phyloP scores from a whole-genome alignment of 2,797 vertebrate species.

The Hephaestus fuliginosus region DNA sequence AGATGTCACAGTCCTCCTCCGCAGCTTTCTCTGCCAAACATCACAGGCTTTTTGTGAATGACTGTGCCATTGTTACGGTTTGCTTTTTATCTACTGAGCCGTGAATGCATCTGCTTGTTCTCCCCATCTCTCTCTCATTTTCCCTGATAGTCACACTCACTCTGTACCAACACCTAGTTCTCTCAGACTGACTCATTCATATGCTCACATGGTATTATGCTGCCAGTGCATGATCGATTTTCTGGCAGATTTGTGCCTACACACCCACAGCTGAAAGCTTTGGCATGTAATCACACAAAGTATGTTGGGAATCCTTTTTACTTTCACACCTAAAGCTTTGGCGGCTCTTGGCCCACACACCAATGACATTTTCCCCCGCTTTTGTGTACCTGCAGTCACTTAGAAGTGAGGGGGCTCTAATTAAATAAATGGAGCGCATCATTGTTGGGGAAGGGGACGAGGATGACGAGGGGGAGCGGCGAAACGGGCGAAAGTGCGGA shows the following conservation, averaged over 20 bases:
- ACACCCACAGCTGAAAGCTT: conserved; percentile 44
- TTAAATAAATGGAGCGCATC: conserved; percentile 75
- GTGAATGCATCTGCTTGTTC: conserved; percentile 65
- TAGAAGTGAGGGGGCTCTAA: conserved; percentile 71
- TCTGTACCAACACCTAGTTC: conserved; percentile 60
- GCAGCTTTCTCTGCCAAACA: conserved; percentile 64
- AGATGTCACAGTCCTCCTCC: conserved; percentile 65
- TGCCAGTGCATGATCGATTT: conserved; percentile 63
- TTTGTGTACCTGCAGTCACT: conserved; percentile 65
- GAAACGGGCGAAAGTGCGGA: background rate
- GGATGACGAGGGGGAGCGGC: background rate
- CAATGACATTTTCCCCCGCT: conserved; percentile 48
- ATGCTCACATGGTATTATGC: conserved; percentile 55
- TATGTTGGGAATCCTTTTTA: conserved; percentile 68
- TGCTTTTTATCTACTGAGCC: conserved; percentile 54
- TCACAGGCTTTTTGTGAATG: conserved; percentile 78
- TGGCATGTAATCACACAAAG: conserved; percentile 70
- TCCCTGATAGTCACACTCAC: conserved; percentile 53
- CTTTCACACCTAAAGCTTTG: conserved; percentile 67
- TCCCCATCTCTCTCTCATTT: conserved; percentile 49
- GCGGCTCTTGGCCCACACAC: conserved; percentile 51
- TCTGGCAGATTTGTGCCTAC: conserved; percentile 58
- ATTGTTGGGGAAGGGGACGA: conserved; percentile 16
- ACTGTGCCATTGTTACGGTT: conserved; percentile 64
- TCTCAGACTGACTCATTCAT: conserved; percentile 62